Percentiles rank a stretch among this genome's conserved stretches.
Conservation (phyloP, 2,797 vertebrate genomes). For the Nyctalus aviator region DNA sequence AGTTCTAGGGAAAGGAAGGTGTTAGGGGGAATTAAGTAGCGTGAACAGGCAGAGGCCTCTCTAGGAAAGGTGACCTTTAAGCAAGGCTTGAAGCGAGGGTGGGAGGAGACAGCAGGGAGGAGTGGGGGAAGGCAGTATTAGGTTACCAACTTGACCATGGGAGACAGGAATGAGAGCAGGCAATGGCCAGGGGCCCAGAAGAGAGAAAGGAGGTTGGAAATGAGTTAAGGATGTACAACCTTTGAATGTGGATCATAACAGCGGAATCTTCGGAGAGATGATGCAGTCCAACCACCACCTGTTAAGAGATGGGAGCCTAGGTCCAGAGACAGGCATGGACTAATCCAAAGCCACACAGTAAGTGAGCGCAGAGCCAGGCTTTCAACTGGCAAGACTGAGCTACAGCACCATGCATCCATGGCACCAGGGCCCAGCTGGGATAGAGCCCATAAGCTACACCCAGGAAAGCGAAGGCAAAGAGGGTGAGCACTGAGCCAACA, state of each 20-base stretch:
- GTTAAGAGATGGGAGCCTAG: background rate
- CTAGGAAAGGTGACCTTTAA: background rate
- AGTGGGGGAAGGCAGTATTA: background rate
- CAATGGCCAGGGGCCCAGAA: background rate
- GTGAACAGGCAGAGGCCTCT: background rate
- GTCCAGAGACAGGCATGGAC: background rate
- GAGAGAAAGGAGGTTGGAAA: background rate
- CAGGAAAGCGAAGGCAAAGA: background rate
- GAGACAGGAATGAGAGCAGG: background rate
- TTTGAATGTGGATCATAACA: background rate
- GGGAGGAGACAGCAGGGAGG: background rate
- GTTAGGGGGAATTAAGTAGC: background rate
- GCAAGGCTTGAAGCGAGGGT: background rate
- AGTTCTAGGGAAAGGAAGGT: fast-evolving
- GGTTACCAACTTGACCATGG: background rate
- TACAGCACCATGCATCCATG: background rate
- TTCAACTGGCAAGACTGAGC: background rate
- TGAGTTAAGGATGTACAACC: background rate
- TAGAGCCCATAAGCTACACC: background rate
- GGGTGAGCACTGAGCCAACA: background rate
- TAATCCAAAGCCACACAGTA: background rate
- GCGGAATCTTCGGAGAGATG: background rate
- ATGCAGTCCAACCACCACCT: background rate
- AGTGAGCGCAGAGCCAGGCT: background rate
- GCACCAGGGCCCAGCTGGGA: background rate